phyloP scores from a whole-genome alignment of 2,797 vertebrate genomes.

The Phataginus tricuspis region DNA sequence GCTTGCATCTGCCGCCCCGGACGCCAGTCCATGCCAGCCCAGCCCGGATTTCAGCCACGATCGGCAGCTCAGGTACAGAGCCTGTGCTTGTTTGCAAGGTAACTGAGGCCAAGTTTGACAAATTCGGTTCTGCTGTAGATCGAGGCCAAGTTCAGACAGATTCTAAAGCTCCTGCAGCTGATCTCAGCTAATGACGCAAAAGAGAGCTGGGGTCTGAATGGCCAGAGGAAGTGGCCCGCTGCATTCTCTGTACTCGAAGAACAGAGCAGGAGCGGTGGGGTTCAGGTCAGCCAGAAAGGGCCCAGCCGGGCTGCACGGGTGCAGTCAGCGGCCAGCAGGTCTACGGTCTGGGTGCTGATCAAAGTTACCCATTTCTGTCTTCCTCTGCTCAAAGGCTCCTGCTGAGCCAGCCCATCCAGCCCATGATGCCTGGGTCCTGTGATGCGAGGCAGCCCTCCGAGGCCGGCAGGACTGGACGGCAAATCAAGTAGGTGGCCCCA shows the following conservation, averaged over 20 bases:
- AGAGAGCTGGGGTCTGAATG: not conserved
- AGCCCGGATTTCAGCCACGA: slow-evolving; percentile 85
- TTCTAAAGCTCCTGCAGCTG: not conserved
- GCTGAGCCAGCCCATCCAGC: slow-evolving; percentile 90
- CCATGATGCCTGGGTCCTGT: slow-evolving; percentile 89
- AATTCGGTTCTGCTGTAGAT: too few relatives aligned
- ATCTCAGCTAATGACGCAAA: not conserved
- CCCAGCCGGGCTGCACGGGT: accelerated
- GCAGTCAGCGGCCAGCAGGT: accelerated
- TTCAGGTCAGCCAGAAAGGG: too few relatives aligned
- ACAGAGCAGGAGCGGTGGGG: not conserved
- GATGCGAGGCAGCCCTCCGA: slow-evolving; percentile 85
- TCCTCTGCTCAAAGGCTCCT: slow-evolving; percentile 81
- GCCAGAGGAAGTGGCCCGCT: not conserved
- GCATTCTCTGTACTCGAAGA: not conserved
- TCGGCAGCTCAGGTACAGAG: slow-evolving; percentile 85
- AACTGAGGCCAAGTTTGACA: not conserved
- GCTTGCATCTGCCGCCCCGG: slow-evolving; percentile 72
- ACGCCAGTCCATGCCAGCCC: slow-evolving; percentile 73
- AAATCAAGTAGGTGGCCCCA: slow-evolving; percentile 85
- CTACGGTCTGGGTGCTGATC: not conserved
- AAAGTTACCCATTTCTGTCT: not conserved
- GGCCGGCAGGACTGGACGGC: slow-evolving; percentile 82
- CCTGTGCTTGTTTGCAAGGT: not conserved
- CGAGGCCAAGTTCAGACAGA: not conserved